Percentiles rank a stretch among this genome's conserved stretches.
Conservation (phyloP, 53 echinoderm and acorn worm species). For the Luidia sarsii region DNA sequence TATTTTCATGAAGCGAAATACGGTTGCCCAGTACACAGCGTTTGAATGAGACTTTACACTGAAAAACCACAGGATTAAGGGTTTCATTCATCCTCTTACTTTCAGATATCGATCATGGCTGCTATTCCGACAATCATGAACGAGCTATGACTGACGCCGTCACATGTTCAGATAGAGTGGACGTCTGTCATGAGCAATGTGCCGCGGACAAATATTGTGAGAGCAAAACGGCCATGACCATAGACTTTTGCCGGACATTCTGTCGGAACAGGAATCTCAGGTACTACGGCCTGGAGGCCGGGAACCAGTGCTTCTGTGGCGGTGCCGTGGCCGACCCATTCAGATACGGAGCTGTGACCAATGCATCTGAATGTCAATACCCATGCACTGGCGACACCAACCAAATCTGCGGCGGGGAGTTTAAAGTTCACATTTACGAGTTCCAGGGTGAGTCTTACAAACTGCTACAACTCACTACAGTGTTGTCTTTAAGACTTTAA, state of each 20-base stretch:
- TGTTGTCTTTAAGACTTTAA: too few relatives aligned
- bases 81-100: neutral
- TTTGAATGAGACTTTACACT: too few relatives aligned
- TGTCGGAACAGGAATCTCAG: conserved; percentile 61
- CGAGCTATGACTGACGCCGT: conserved; percentile 59
- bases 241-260: conserved; percentile 52
- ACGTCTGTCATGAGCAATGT: conserved; percentile 27
- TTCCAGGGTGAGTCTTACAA: conserved; percentile 60
- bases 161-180: conserved; percentile 16
- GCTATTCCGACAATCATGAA: conserved; percentile 57
- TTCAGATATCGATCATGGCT: conserved; percentile 60
- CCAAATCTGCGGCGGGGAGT: conserved; percentile 67
- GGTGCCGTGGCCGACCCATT: conserved; percentile 58
- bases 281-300: conserved; percentile 64
- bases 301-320: conserved; percentile 73
- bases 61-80: too few relatives aligned
- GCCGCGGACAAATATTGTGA: conserved; percentile 49
- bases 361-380: conserved; percentile 5
- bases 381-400: conserved; percentile 44
- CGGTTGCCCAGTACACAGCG: too few relatives aligned
- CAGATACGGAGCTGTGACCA: neutral
- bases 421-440: conserved; percentile 57
- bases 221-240: conserved; percentile 50
- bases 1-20: too few relatives aligned
- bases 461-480: too few relatives aligned